phyloP scores from a whole-genome alignment of 2,113 vertebrate species.

The Rissa tridactyla region DNA sequence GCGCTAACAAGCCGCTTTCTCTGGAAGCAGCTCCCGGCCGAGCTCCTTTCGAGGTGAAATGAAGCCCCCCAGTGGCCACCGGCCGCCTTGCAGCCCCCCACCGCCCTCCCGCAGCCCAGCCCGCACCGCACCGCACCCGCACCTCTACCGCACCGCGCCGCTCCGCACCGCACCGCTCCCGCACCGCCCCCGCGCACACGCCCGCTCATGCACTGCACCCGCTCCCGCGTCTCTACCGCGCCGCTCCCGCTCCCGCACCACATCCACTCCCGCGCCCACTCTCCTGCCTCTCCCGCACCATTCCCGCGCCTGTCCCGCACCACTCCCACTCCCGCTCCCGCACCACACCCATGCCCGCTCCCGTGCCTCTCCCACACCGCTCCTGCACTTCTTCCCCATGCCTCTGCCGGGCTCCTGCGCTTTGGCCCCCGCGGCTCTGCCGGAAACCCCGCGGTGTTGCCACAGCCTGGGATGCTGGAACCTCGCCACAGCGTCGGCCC shows the following conservation, averaged over 20 bases:
- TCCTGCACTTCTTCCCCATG: neutral
- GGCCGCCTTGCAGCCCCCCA: neutral
- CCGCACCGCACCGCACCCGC: neutral
- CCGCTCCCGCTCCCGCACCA: neutral
- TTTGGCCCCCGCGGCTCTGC: neutral
- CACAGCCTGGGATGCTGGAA: too few species aligned
- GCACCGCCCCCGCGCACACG: too few species aligned
- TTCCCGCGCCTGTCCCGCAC: too few species aligned
- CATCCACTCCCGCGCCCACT: neutral
- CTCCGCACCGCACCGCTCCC: neutral
- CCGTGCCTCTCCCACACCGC: neutral
- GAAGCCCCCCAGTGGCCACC: slow-evolving; percentile 64
- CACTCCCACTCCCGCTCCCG: neutral
- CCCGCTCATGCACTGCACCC: too few species aligned
- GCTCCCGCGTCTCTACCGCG: too few species aligned
- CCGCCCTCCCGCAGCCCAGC: neutral
- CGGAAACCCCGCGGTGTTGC: accelerated
- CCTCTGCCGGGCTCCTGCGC: neutral
- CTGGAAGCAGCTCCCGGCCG: neutral
- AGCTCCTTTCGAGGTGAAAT: slow-evolving; percentile 11
- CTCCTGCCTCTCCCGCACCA: neutral
- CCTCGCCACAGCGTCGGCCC: accelerated
- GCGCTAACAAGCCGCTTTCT: neutral
- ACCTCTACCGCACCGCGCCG: too few species aligned
- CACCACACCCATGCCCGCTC: too few species aligned